A percentile compares a stretch with the other conserved stretches of the same genome.
Evolutionary conservation across 1,140 invertebrate species (phyloP).

Genomic region (Formica selysi): DNA sequence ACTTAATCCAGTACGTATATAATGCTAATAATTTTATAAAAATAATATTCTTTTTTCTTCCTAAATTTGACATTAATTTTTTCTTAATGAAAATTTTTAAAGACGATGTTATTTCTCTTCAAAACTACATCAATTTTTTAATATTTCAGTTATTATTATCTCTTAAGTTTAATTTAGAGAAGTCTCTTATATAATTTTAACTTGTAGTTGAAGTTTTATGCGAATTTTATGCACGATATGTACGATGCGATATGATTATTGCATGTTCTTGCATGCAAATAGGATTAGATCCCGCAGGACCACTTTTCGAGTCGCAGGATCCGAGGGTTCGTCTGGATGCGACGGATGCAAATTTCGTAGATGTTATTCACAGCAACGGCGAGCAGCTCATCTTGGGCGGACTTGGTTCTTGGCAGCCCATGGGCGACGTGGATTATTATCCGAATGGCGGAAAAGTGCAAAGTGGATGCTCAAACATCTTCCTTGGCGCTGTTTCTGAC

Average conservation of each 20-base stretch:
- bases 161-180: not conserved
- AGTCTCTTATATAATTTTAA: not conserved
- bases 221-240: not conserved
- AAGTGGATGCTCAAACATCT: slow-evolving; percentile 93
- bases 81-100: not conserved
- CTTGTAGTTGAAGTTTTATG: too few relatives aligned
- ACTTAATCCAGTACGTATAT: not conserved
- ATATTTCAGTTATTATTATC: not conserved
- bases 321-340: slow-evolving; percentile 93
- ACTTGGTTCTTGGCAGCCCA: slow-evolving; percentile 93
- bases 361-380: slow-evolving; percentile 97
- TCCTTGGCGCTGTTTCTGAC: slow-evolving; percentile 96
- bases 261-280: slow-evolving; percentile 51
- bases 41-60: not conserved
- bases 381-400: slow-evolving; percentile 95
- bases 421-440: slow-evolving; percentile 97
- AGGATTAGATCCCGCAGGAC: slow-evolving; percentile 96
- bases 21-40: not conserved
- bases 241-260: not conserved
- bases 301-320: slow-evolving; percentile 95
- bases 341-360: slow-evolving; percentile 95
- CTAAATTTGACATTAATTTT: slow-evolving; percentile 2
- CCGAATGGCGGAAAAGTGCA: slow-evolving; percentile 96
- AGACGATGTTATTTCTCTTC: not conserved
- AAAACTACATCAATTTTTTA: not conserved